Conservation (phyloP, 2,888 invertebrate species). For the Tenthredo livida region DNA sequence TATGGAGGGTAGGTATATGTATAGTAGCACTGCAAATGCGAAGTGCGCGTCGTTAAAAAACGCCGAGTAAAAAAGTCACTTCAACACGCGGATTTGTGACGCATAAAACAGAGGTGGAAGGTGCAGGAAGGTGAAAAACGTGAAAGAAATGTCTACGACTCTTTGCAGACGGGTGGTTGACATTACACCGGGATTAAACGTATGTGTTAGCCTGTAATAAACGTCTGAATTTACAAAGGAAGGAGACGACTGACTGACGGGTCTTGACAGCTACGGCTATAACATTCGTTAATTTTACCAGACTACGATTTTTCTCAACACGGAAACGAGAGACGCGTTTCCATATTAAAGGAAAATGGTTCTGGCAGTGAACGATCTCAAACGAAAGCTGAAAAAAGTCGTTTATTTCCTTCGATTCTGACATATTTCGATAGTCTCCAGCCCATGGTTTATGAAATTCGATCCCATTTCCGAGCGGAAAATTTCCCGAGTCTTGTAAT, state of each 20-base stretch:
- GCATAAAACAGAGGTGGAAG: background rate
- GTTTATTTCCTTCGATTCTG: background rate
- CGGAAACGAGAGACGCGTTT: background rate
- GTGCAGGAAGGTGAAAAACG: slow-evolving; percentile 14
- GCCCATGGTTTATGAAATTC: background rate
- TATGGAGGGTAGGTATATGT: background rate
- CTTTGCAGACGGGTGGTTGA: background rate
- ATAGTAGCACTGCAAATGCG: background rate
- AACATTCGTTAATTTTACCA: slow-evolving; percentile 2
- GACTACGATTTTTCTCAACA: background rate
- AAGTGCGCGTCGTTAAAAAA: slow-evolving; percentile 38
- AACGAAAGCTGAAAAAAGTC: background rate
- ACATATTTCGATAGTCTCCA: background rate
- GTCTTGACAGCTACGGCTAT: background rate
- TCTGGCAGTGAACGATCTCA: background rate
- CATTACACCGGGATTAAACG: slow-evolving; percentile 8
- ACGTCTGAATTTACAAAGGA: slow-evolving; percentile 6
- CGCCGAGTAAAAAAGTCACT: background rate
- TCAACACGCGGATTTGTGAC: slow-evolving; percentile 24
- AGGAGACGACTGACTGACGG: background rate
- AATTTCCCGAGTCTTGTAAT: background rate
- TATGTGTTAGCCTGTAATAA: slow-evolving; percentile 16
- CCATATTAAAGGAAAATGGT: background rate
- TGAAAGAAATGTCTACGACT: background rate
- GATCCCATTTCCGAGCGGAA: background rate